phyloP scores from a whole-genome alignment of 2,113 vertebrate species.

The Cololabis saira region DNA sequence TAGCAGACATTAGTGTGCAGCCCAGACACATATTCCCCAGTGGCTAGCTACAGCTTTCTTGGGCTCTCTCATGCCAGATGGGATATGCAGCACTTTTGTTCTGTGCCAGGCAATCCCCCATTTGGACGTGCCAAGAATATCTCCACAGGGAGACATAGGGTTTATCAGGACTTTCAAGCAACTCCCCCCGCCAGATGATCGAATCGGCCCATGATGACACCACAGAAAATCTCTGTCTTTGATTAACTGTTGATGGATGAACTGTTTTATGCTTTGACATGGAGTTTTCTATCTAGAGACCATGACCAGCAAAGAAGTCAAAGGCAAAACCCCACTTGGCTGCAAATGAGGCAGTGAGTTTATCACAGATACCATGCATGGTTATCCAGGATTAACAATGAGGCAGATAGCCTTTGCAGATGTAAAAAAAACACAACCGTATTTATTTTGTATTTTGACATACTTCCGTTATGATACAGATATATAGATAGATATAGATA shows the following conservation, averaged over 20 bases:
- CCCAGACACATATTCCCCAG: not conserved
- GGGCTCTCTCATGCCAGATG: conserved; percentile 17
- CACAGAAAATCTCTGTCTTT: not conserved
- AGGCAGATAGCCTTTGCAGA: too few relatives aligned
- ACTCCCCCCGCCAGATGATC: conserved; percentile 2
- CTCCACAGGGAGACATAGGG: conserved; percentile 15
- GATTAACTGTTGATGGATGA: not conserved
- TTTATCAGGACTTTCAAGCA: conserved; percentile 31
- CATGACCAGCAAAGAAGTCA: not conserved
- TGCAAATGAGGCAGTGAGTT: not conserved
- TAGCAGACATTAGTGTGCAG: not conserved
- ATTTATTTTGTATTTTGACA: too few relatives aligned
- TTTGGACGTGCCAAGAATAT: conserved; percentile 20
- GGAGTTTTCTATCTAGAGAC: not conserved
- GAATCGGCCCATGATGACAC: conserved; percentile 14
- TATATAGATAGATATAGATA: too few relatives aligned
- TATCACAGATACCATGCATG: too few relatives aligned
- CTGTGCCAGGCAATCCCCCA: conserved; percentile 12
- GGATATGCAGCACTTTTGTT: conserved; percentile 13
- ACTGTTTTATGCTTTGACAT: conserved; percentile 2
- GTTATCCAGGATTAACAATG: too few relatives aligned
- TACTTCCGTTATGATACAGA: too few relatives aligned
- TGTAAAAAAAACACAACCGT: too few relatives aligned
- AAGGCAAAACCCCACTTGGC: not conserved
- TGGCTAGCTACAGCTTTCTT: conserved; percentile 3